Evolutionary conservation across 35 echinoderm and acorn worm genomes (phyloP), one percentile per base, ranked within the genome.

Genomic region (Strongylocentrotus purpuratus): DNA sequence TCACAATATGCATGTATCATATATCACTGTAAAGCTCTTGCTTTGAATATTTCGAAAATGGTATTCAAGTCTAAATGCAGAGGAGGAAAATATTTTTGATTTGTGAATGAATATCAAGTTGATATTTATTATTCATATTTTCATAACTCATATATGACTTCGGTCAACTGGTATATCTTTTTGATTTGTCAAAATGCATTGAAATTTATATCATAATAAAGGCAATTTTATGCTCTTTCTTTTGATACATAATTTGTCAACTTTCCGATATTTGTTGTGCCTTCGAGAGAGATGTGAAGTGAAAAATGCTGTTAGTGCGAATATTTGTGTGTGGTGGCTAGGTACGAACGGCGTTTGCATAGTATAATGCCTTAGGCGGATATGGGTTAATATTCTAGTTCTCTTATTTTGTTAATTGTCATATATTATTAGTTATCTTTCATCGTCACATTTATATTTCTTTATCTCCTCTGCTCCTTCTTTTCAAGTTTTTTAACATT

Each of bases 41-140:
- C 25, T 86, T 31, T 86, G 2, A 86, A 31, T 33, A 31, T 31
- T 86, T 33, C 17, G 25, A 33, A 31, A 28, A 86, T 86, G 8
- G 25, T 86, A 86, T 31, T 86, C 32, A 28, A 31, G 7, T 31
- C 85, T 31, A 86, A 10, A 86, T 86, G 32, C 25, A 31, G 7
- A 31, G 85, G 1, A 2, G 25, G 32, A 33, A 31, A 33, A 31
- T 31, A 86, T 86, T 86, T 86, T 86, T 31, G 32, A 33, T 86
- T 31, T 8, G 25, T 31, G 25, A 28, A 86, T 28, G 25, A 86
- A 86, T 33, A 33, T 86, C 0, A 86, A 86, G 25, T 86, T 31
- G 85, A 86, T 86, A n/a, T 86, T 86, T 32, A 86, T 22, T 86
- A 86, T 86, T n/a, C n/a, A n/a, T n/a, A n/a, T n/a, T n/a, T n/a